These are phyloP conservation scores for Prolemur simus DNA, from an alignment of 2,113 vertebrate species.

Conservation along the genomic window DNA sequence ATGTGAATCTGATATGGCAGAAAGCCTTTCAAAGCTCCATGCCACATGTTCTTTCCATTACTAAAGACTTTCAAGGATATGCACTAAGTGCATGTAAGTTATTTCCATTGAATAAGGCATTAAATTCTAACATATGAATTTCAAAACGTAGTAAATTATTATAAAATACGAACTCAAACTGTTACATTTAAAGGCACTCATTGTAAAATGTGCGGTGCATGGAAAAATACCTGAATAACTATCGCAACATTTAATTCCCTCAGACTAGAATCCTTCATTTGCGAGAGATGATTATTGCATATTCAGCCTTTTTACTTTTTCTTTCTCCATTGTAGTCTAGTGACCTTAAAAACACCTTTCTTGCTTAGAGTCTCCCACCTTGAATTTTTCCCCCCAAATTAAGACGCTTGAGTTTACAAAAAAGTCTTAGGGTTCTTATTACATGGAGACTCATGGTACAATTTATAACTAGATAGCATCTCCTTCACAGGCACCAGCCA, in stretches of 20 bases:
- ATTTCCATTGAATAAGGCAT: slow-evolving; percentile 45
- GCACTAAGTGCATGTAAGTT: slow-evolving; percentile 46
- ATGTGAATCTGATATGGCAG: slow-evolving; percentile 26
- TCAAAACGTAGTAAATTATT: slow-evolving; percentile 43
- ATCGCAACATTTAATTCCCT: slow-evolving; percentile 39
- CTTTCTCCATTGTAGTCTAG: neutral
- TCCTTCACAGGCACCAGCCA: neutral
- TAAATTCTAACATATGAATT: slow-evolving; percentile 35
- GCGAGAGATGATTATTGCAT: slow-evolving; percentile 15
- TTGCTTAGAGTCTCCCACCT: neutral
- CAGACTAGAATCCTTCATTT: slow-evolving; percentile 5
- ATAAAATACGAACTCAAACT: slow-evolving; percentile 40
- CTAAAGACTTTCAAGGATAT: slow-evolving; percentile 6
- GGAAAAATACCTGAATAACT: neutral
- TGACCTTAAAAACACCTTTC: slow-evolving; percentile 43
- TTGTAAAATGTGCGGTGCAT: neutral
- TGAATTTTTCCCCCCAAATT: neutral
- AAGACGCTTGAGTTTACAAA: neutral
- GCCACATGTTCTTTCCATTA: slow-evolving; percentile 55
- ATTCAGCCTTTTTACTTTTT: neutral
- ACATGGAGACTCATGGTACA: neutral
- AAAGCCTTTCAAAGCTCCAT: slow-evolving; percentile 34
- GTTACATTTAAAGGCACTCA: neutral
- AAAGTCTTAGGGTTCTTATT: neutral
- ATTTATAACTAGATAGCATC: neutral